A percentile compares a stretch with the other conserved stretches of the same genome.
These are phyloP conservation scores for Deroplatys truncata DNA, from an alignment of 2,888 invertebrate species.

Conservation along the genomic window DNA sequence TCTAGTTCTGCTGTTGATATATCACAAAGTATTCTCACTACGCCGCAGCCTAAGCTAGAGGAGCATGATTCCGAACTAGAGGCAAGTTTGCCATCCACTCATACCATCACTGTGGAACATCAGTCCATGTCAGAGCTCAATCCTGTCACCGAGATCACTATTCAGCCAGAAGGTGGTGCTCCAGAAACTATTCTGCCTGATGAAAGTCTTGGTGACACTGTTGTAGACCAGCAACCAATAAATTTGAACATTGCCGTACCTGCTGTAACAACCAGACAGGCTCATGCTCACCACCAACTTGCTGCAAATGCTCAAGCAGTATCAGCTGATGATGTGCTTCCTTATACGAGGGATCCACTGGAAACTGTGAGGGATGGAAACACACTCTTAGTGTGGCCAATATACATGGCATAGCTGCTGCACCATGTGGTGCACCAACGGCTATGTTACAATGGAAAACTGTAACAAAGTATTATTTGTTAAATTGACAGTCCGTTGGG, in stretches of 20 bases:
- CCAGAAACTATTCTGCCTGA: constrained; percentile 32
- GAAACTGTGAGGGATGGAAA: constrained; percentile 45
- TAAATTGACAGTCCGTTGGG: background rate
- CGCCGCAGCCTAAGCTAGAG: constrained; percentile 9
- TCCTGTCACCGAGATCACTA: constrained; percentile 27
- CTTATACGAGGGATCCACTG: constrained; percentile 42
- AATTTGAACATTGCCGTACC: constrained; percentile 34
- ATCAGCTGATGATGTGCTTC: constrained; percentile 33
- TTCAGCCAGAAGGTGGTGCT: constrained; percentile 18
- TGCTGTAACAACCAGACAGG: constrained; percentile 20
- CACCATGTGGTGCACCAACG: background rate
- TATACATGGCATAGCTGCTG: constrained; percentile 36
- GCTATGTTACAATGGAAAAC: background rate
- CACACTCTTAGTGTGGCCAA: constrained; percentile 46
- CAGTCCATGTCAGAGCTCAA: constrained; percentile 21
- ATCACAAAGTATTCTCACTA: background rate
- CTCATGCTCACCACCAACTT: constrained; percentile 29
- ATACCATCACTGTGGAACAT: constrained; percentile 15
- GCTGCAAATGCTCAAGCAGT: constrained; percentile 33
- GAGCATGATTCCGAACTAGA: constrained; percentile 21
- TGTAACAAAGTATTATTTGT: background rate
- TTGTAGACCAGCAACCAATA: constrained; percentile 32
- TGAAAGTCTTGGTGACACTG: constrained; percentile 31
- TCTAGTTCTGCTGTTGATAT: background rate
- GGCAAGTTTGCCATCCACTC: background rate